Conservation (phyloP, 2,888 invertebrate species). For the Synanthedon andrenaeformis region DNA sequence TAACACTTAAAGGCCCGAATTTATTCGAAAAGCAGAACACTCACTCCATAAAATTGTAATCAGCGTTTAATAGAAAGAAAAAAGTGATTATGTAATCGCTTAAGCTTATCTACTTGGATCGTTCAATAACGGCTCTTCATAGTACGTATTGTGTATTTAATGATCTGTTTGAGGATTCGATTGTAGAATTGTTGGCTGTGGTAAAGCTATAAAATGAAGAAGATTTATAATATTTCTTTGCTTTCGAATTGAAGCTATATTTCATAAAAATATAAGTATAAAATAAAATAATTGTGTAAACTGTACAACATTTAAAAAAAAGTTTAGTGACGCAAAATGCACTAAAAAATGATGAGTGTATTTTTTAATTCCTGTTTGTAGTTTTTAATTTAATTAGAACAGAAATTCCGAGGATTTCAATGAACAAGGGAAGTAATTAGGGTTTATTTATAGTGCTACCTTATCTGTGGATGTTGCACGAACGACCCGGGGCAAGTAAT, state of each 20-base stretch:
- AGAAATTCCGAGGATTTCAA: conserved; percentile 6
- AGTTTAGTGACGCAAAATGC: no score
- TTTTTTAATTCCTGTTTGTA: not conserved
- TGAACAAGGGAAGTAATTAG: conserved; percentile 57
- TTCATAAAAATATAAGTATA: no score
- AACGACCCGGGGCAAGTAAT: conserved; percentile 22
- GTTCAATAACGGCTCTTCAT: conserved; percentile 31
- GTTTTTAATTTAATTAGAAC: not conserved
- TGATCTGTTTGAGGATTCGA: conserved; percentile 6
- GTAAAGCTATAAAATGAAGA: not conserved
- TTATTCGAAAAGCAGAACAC: no score
- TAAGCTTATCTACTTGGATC: conserved; percentile 7
- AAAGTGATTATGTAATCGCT: conserved; percentile 9
- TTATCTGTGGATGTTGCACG: conserved; percentile 50
- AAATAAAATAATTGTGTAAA: no score
- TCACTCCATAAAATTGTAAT: no score
- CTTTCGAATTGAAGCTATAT: no score
- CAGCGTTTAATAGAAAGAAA: not conserved
- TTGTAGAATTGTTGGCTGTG: not conserved
- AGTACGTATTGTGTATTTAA: conserved; percentile 27
- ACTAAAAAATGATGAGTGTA: no score
- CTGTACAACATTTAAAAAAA: no score
- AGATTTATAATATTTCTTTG: no score
- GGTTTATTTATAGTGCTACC: conserved; percentile 52
- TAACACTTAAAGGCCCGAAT: no score